A percentile compares a stretch with the other conserved stretches of the same genome.
Conservation (phyloP, 2,113 vertebrate genomes). For the Leucosticte australis region DNA sequence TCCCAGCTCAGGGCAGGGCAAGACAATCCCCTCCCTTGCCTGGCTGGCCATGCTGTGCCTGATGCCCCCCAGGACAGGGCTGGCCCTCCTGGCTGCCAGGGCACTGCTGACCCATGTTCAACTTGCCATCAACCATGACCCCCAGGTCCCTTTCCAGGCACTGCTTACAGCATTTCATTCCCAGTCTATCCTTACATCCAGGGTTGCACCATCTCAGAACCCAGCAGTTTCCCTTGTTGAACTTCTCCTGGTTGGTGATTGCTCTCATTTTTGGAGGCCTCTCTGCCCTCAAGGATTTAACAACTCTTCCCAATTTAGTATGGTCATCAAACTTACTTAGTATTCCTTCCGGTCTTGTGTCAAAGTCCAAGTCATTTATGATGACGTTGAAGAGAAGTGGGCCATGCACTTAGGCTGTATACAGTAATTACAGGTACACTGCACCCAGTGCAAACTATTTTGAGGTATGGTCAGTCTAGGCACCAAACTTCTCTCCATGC, state of each 20-base stretch:
- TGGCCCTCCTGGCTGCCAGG: neutral
- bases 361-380: neutral
- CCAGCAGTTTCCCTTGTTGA: neutral
- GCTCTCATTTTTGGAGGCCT: neutral
- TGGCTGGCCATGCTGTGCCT: fast-evolving
- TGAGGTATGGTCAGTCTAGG: neutral
- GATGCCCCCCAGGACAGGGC: fast-evolving
- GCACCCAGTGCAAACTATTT: neutral
- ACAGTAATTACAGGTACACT: neutral
- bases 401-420: no score
- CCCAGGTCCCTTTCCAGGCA: neutral
- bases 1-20: neutral
- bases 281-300: neutral
- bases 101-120: neutral
- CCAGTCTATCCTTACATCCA: neutral
- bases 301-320: neutral
- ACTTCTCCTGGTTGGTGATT: neutral
- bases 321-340: neutral
- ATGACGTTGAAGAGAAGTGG: neutral
- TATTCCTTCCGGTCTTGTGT: neutral
- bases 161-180: neutral
- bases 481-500: neutral
- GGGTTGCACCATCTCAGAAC: neutral
- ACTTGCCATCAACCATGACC: fast-evolving
- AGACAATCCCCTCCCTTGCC: neutral